phyloP scores from a whole-genome alignment of 2,888 invertebrate genomes.

The Apamea epomidion region DNA sequence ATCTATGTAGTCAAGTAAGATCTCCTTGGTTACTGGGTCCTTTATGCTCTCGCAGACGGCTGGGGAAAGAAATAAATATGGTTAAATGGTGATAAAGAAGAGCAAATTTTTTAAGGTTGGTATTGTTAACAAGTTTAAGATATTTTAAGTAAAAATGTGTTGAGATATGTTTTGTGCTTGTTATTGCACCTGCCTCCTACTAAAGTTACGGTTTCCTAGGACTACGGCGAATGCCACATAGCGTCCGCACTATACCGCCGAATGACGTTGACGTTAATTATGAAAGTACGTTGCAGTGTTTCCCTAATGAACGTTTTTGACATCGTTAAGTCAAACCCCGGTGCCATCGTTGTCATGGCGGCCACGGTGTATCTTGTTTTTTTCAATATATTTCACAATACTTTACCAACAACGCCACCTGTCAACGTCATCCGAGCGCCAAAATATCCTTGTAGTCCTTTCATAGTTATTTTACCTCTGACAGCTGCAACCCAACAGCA shows the following conservation, averaged over 20 bases:
- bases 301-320: neutral
- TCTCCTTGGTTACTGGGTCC: slow-evolving; percentile 96
- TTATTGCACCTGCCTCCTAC: neutral
- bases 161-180: neutral
- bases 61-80: slow-evolving; percentile 78
- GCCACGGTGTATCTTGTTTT: neutral
- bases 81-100: neutral
- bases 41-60: slow-evolving; percentile 96
- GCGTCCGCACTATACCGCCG: neutral
- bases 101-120: neutral
- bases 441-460: too few relatives aligned
- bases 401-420: too few relatives aligned
- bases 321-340: neutral
- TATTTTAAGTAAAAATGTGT: neutral
- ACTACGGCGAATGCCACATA: neutral
- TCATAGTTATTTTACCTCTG: too few relatives aligned
- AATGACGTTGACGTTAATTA: slow-evolving; percentile 1
- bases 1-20: slow-evolving; percentile 93
- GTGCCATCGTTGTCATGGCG: neutral
- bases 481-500: too few relatives aligned
- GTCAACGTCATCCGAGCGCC: too few relatives aligned
- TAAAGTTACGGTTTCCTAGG: neutral
- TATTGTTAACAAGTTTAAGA: neutral
- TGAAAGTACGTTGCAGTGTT: neutral
- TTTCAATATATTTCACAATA: too few relatives aligned